phyloP scores from a whole-genome alignment of 2,888 invertebrate genomes.

The Neoascia interrupta region DNA sequence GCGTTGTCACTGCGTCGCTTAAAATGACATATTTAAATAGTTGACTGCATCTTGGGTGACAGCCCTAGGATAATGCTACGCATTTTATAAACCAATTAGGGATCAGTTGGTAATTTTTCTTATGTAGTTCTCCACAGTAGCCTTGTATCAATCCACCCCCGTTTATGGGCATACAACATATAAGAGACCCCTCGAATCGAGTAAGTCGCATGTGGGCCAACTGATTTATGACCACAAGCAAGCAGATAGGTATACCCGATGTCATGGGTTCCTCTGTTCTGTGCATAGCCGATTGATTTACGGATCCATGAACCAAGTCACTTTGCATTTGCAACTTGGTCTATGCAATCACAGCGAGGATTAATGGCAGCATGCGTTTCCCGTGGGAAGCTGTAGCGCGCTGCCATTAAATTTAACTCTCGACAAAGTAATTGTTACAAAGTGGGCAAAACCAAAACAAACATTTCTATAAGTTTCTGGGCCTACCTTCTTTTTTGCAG shows the following conservation, averaged over 20 bases:
- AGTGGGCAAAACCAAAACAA: slow-evolving; percentile 15
- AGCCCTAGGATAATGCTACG: too few relatives aligned
- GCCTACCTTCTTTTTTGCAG: slow-evolving; percentile 84
- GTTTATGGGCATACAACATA: too few relatives aligned
- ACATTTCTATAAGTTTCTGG: background rate
- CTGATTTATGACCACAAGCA: slow-evolving; percentile 6
- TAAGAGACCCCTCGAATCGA: background rate
- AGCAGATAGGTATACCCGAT: slow-evolving; percentile 1
- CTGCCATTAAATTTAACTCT: background rate
- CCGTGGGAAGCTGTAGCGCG: slow-evolving; percentile 38
- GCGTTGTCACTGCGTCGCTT: too few relatives aligned
- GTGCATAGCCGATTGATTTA: slow-evolving; percentile 34
- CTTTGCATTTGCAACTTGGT: slow-evolving; percentile 22
- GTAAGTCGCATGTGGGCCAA: too few relatives aligned
- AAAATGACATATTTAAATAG: too few relatives aligned
- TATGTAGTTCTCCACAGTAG: too few relatives aligned
- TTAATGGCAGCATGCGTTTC: slow-evolving; percentile 18
- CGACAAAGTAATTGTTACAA: slow-evolving; percentile 30
- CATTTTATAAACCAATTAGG: too few relatives aligned
- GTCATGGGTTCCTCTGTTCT: slow-evolving; percentile 15
- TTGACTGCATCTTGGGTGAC: too few relatives aligned
- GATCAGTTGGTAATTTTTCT: too few relatives aligned
- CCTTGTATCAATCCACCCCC: too few relatives aligned
- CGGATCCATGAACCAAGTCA: slow-evolving; percentile 18
- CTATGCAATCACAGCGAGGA: slow-evolving; percentile 28